Percentiles rank a stretch among this genome's conserved stretches.
Evolutionary conservation across 2,113 vertebrate species (phyloP).

Genomic region (Cettia cetti): DNA sequence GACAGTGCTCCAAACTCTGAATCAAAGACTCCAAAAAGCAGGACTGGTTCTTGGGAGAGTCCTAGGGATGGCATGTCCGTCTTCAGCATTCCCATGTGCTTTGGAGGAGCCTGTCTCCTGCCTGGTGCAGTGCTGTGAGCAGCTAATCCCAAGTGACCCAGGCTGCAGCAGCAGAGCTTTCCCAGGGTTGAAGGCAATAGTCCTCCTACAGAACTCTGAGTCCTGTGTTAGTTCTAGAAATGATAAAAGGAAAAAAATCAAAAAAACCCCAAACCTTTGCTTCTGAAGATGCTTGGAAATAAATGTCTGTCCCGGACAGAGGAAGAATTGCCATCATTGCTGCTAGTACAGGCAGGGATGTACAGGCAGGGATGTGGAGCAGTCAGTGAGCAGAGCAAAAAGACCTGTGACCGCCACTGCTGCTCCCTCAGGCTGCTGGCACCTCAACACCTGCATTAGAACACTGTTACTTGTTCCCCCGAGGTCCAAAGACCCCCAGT

Average conservation of each 20-base stretch:
- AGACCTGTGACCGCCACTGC: background rate
- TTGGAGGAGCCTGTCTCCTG: background rate
- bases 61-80: rapidly evolving
- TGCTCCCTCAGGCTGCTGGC: background rate
- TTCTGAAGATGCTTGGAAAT: background rate
- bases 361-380: background rate
- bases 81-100: background rate
- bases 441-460: background rate
- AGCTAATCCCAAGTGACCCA: background rate
- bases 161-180: background rate
- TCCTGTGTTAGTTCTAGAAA: background rate
- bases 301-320: background rate
- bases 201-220: background rate
- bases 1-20: background rate
- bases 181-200: background rate
- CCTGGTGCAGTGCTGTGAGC: background rate
- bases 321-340: background rate
- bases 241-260: background rate
- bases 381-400: background rate
- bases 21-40: background rate
- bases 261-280: rapidly evolving
- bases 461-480: background rate
- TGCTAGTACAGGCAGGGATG: background rate
- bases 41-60: background rate
- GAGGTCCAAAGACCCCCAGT: background rate